Evolutionary conservation across 2,113 vertebrate genomes (phyloP).

Genomic region (Bubo bubo): DNA sequence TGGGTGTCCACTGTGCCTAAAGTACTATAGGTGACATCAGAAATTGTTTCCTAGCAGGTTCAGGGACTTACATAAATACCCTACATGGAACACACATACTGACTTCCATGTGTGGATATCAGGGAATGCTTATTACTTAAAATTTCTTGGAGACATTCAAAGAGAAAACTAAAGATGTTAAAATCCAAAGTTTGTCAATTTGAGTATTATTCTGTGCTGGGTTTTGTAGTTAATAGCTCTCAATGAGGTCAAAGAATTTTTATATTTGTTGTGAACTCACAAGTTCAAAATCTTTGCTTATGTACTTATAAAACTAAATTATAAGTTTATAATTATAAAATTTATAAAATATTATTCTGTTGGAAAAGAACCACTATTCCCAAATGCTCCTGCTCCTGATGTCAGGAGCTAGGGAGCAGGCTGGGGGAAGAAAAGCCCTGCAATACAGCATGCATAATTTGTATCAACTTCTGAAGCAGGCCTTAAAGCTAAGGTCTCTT

Average conservation of each 20-base stretch:
- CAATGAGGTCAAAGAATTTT: background rate
- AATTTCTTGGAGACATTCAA: background rate
- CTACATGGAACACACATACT: background rate
- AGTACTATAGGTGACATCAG: background rate
- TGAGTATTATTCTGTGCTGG: background rate
- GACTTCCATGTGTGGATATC: too few relatives aligned
- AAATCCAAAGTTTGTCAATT: background rate
- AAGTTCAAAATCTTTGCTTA: background rate
- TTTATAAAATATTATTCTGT: background rate
- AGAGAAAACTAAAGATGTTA: background rate
- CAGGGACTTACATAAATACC: background rate
- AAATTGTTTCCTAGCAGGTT: background rate
- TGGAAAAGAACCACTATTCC: background rate
- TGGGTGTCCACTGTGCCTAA: background rate
- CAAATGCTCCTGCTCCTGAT: background rate
- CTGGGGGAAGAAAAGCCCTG: background rate
- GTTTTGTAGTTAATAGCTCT: background rate
- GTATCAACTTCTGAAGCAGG: background rate
- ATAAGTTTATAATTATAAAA: background rate
- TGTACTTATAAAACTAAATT: background rate
- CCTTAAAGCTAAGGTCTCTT: background rate
- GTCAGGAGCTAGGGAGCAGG: background rate
- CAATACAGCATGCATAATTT: accelerated
- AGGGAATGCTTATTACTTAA: background rate
- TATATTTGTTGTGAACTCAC: background rate